Evolutionary conservation across 2,797 vertebrate genomes (phyloP).

Genomic region (Cheirogaleus major): DNA sequence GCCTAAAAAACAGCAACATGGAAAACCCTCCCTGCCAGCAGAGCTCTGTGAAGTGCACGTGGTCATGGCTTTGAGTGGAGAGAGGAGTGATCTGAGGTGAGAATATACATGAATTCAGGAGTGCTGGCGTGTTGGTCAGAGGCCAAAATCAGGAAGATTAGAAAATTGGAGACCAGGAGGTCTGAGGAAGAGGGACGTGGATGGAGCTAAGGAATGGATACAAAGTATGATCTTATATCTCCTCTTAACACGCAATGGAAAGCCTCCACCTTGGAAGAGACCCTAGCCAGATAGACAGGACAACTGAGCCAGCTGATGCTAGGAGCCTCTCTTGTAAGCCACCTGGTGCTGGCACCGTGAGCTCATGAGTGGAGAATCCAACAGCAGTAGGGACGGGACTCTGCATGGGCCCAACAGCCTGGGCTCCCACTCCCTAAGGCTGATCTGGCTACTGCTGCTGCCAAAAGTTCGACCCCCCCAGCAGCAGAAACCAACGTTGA

Average conservation of each 20-base stretch:
- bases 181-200: not conserved
- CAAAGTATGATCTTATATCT: not conserved
- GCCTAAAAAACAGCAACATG: not conserved
- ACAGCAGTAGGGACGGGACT: not conserved
- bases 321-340: not conserved
- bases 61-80: not conserved
- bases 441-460: not conserved
- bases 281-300: not conserved
- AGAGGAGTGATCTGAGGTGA: not conserved
- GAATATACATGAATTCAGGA: not conserved
- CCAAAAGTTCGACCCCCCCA: not conserved
- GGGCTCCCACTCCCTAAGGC: not conserved
- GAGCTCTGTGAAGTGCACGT: not conserved
- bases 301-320: not conserved
- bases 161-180: not conserved
- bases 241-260: not conserved
- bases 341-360: not conserved
- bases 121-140: not conserved
- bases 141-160: not conserved
- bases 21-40: not conserved
- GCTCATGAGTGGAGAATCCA: not conserved
- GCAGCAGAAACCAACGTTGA: not conserved
- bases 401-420: not conserved
- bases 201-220: not conserved
- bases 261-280: not conserved